Evolutionary conservation across 2,113 vertebrate genomes (phyloP), one percentile per base, ranked within the genome.

Genomic region (Triplophysa rosa): DNA sequence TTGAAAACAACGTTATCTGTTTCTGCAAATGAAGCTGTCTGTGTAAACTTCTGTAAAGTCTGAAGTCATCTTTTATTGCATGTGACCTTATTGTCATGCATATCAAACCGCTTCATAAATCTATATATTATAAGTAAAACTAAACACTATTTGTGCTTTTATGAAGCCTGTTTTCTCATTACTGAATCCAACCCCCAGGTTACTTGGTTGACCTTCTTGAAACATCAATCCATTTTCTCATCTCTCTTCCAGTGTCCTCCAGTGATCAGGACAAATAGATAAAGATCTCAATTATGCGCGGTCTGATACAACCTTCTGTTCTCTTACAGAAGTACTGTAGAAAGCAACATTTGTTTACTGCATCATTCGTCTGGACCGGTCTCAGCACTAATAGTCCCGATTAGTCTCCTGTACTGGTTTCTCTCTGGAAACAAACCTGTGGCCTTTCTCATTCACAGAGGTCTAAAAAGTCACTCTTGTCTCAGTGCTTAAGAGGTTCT

Each of bases 391-490:
- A 74, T 74, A 58, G n/a, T 45, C 59, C 37, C 17, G 56, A 52
- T 70, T 49, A 64, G 68, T 63, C 45, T 26, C n/a, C 62, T n/a
- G 42, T 66, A 65, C 47, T 54, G 58, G 70, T 63, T 63, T 74
- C 40, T 40, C 10, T 47, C 59, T 63, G 70, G 33, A 72, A 23
- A 23, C 75, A 21, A 17, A 59, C 33, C n/a, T 78, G 37, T 58
- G 23, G 24, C 56, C 56, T 82, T 63, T 67, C 73, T 61, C 47
- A 14, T 63, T 79, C 17, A 8, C n/a, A 7, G 45, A 79, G 77
- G 81, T 79, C 71, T 79, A 61, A 23, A 56, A 26, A 33, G 70
- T 79, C 56, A 45, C 71, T 16, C 14, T 26, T 73, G 64, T 83
- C 71, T 73, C 64, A 26, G 33, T 7, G 11, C 70, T 63, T 62